phyloP scores from a whole-genome alignment of 2,113 vertebrate species.

The Scytalopus superciliaris region DNA sequence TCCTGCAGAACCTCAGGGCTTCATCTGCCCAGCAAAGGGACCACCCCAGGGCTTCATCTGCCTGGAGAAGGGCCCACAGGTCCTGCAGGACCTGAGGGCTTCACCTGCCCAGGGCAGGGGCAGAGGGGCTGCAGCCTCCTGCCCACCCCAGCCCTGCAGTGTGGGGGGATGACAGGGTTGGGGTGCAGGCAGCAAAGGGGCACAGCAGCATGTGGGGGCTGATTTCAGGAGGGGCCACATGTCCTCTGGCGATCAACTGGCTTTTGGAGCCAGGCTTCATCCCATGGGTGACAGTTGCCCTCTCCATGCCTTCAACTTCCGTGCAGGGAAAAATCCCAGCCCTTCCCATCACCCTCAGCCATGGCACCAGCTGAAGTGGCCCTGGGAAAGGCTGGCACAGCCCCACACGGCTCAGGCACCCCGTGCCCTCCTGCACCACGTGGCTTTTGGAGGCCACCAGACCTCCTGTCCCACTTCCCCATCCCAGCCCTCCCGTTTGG shows the following conservation, averaged over 20 bases:
- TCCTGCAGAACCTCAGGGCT: background rate
- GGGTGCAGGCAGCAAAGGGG: background rate
- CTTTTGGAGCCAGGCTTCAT: background rate
- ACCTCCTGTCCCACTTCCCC: background rate
- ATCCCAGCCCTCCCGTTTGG: fast-evolving
- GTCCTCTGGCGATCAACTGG: background rate
- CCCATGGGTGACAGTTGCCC: background rate
- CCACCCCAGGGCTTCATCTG: background rate
- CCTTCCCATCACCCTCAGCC: background rate
- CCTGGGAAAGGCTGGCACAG: background rate
- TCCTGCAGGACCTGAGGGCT: background rate
- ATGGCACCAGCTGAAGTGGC: background rate
- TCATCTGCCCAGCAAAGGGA: too few relatives aligned
- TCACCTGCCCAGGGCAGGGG: background rate
- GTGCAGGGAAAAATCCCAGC: background rate
- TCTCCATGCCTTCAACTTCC: background rate
- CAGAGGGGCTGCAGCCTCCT: background rate
- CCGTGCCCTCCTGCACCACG: fast-evolving
- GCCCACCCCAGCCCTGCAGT: fast-evolving
- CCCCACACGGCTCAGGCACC: background rate
- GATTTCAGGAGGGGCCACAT: background rate
- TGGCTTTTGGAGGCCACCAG: fast-evolving
- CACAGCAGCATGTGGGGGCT: background rate
- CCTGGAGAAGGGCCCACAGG: background rate
- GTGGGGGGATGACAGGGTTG: background rate